These are phyloP conservation scores for Drosophila melanica DNA, from an alignment of 1,140 invertebrate species.

Conservation along the genomic window DNA sequence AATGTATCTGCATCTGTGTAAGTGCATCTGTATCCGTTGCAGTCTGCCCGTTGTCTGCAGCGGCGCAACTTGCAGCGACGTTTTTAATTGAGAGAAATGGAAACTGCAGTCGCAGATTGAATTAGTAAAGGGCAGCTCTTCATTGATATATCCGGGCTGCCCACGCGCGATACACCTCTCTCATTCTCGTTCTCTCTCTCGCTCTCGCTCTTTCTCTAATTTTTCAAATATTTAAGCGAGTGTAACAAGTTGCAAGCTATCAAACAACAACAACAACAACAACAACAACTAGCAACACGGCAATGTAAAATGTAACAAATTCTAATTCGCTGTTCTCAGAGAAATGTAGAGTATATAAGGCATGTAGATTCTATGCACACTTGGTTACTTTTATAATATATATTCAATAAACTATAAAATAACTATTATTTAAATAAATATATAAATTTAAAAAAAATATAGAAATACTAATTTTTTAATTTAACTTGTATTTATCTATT, in stretches of 20 bases:
- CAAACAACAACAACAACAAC: not conserved
- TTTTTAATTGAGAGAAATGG: constrained; percentile 78
- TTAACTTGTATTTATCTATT: too few relatives aligned
- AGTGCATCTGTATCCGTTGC: constrained; percentile 1
- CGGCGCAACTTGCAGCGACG: constrained; percentile 58
- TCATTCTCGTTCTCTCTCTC: not conserved
- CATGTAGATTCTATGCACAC: too few relatives aligned
- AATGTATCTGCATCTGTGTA: not conserved
- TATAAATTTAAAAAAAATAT: too few relatives aligned
- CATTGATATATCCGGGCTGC: constrained; percentile 77
- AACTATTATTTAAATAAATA: too few relatives aligned
- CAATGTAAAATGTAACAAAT: constrained; percentile 53
- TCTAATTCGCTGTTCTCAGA: constrained; percentile 13
- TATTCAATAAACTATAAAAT: too few relatives aligned
- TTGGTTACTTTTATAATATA: too few relatives aligned
- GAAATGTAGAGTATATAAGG: not conserved
- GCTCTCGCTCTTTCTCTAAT: not conserved
- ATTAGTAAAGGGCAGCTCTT: constrained; percentile 65
- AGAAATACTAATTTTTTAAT: too few relatives aligned
- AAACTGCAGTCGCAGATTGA: constrained; percentile 67
- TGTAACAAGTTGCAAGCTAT: constrained; percentile 60
- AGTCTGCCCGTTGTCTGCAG: constrained; percentile 44
- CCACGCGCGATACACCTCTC: constrained; percentile 8
- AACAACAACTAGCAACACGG: constrained; percentile 10
- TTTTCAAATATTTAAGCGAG: not conserved